Evolutionary conservation across 2,888 invertebrate species (phyloP).

Genomic region (Drosophila vallismaia): DNA sequence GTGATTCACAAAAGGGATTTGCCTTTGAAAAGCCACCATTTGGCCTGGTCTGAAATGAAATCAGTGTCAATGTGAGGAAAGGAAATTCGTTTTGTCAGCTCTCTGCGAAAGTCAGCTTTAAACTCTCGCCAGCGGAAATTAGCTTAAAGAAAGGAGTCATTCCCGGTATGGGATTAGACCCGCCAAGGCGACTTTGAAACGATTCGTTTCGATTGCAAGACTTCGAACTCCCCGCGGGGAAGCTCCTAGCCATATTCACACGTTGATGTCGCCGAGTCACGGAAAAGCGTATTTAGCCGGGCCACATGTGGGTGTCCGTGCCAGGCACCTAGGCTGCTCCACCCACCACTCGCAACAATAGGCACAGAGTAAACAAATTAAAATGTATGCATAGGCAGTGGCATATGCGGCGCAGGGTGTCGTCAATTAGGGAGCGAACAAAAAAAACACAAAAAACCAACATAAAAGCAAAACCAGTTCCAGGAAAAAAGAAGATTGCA

Average conservation of each 20-base stretch:
- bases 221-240: background rate
- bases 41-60: constrained; percentile 58
- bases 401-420: constrained; percentile 34
- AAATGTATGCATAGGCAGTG: constrained; percentile 70
- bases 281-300: constrained; percentile 71
- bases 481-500: constrained; percentile 60
- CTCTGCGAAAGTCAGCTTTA: constrained; percentile 5
- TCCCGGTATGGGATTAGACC: background rate
- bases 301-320: constrained; percentile 52
- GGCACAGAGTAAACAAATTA: constrained; percentile 74
- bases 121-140: constrained; percentile 23
- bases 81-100: constrained; percentile 63
- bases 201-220: constrained; percentile 25
- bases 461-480: constrained; percentile 2
- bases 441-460: constrained; percentile 34
- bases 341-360: constrained; percentile 43
- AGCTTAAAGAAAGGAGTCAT: constrained; percentile 12
- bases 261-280: constrained; percentile 74
- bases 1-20: constrained; percentile 21
- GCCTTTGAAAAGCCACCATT: constrained; percentile 62
- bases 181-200: background rate
- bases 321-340: constrained; percentile 33
- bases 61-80: constrained; percentile 74
- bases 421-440: constrained; percentile 63
- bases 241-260: constrained; percentile 48